Evolutionary conservation across 2,113 vertebrate species (phyloP).

Genomic region (Spheniscus mendiculus): DNA sequence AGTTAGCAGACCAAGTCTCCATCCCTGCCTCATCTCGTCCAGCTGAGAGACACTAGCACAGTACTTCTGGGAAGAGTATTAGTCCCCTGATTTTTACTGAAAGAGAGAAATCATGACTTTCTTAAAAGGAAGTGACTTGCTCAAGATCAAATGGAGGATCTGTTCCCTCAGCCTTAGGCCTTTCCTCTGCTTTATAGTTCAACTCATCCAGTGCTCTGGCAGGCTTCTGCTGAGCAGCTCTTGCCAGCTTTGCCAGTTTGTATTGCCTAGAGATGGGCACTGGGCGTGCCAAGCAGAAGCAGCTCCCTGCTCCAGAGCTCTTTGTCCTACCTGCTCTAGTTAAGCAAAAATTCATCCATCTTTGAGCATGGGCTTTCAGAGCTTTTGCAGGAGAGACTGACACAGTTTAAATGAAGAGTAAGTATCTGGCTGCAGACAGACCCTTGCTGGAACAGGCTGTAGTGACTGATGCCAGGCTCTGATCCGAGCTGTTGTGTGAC

Average conservation of each 20-base stretch:
- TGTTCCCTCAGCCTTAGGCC: background rate
- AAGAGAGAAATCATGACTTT: background rate
- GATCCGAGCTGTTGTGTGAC: background rate
- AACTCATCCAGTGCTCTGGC: accelerated
- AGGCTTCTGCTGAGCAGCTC: background rate
- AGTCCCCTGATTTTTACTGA: background rate
- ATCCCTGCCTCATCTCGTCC: background rate
- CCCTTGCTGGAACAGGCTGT: background rate
- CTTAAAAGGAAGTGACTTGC: background rate
- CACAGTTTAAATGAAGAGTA: background rate
- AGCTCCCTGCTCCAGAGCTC: background rate
- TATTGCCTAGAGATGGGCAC: accelerated
- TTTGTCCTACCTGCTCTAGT: background rate
- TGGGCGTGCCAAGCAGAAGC: background rate
- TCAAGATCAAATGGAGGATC: background rate
- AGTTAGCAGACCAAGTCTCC: background rate
- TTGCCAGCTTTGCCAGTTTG: background rate
- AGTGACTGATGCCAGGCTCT: background rate
- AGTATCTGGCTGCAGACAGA: background rate
- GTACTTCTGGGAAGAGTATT: background rate
- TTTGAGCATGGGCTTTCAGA: background rate
- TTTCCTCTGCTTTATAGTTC: background rate
- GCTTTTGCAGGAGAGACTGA: background rate
- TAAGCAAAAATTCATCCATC: background rate
- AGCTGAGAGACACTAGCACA: background rate